A percentile compares a stretch with the other conserved stretches of the same genome.
Conservation (phyloP, 2,113 vertebrate genomes). For the Rhinoderma darwinii region DNA sequence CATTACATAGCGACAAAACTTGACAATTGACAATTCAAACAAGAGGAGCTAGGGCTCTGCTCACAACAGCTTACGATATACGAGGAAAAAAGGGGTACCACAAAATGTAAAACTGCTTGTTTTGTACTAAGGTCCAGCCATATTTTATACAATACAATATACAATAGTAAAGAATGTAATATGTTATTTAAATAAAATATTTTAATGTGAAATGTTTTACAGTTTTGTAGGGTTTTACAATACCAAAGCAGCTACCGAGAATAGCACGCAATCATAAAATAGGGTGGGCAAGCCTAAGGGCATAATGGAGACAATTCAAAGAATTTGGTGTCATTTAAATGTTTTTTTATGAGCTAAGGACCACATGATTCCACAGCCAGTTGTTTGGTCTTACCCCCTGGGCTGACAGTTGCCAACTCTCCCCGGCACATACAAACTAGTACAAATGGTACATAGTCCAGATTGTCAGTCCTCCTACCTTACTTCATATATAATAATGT, state of each 20-base stretch:
- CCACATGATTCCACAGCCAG: conserved; percentile 18
- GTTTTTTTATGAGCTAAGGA: conserved; percentile 27
- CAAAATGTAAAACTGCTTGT: too few relatives aligned
- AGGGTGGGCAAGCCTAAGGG: conserved; percentile 2
- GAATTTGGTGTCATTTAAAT: conserved; percentile 24
- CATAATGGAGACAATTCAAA: conserved; percentile 1
- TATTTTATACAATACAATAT: too few relatives aligned
- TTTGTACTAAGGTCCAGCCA: too few relatives aligned
- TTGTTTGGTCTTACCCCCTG: conserved; percentile 16
- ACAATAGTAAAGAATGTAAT: neutral
- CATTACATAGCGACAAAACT: too few relatives aligned
- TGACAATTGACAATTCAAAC: too few relatives aligned
- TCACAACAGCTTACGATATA: too few relatives aligned
- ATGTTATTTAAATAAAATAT: neutral
- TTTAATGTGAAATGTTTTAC: neutral
- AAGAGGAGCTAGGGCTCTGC: too few relatives aligned
- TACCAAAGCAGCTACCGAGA: neutral
- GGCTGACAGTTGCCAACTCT: conserved; percentile 19
- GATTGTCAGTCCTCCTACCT: too few relatives aligned
- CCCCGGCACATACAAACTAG: neutral
- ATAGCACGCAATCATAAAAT: conserved; percentile 12
- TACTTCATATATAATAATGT: neutral
- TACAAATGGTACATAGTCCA: conserved; percentile 6
- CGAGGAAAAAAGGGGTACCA: too few relatives aligned
- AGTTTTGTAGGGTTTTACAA: neutral